Base-by-base conservation (phyloP, 2,113 vertebrate species). In the Rhinichthys klamathensis region DNA sequence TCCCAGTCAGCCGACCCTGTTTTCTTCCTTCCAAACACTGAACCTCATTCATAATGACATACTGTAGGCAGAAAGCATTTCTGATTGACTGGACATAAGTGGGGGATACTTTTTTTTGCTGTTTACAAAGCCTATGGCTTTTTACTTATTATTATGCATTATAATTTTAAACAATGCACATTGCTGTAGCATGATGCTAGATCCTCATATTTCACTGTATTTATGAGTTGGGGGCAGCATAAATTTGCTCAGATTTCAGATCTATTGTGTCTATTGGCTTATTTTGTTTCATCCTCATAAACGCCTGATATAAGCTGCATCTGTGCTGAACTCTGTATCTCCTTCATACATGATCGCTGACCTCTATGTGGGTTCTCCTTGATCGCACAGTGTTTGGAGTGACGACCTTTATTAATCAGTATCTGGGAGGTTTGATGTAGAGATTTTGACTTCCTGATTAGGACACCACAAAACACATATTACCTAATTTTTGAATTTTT, bases 391-490 rank as follows among this genome's bases (percentile, higher is more conserved):
- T 35, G 5, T 54, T 77, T 16, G 56, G 23, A 44, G 56, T 61
- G 32, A 80, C 25, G 38, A 80, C 56, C 78, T 80, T 41, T 65
- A 63, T 65, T 46, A 46, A 41, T 80, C 78, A 46, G 8, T 63
- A 38, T 63, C n/a, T 27, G 78, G 7, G 15, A 21, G 38, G 38
- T 46, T 65, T 63, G 12, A 46, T 80, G 15, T 27, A 41, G 21
- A 60, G 41, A 27, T 46, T 79, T 4, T 7, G 18, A 63, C 78
- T 80, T 80, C 38, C n/a, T 46, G n/a, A 46, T 46, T 27, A 27
- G n/a, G 23, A 41, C 67, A n/a, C 21, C 2, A 8, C 11, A 41
- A 70, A 23, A 70, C 69, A 72, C 8, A 72, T 41, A 38, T 44
- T 73, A 8, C 56, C 51, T 75, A 18, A 49, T 51, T 4, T 15